A percentile compares a stretch with the other conserved stretches of the same genome.
Evolutionary conservation across 2,888 invertebrate species (phyloP).

Genomic region (Pachycephus smyrnensis): DNA sequence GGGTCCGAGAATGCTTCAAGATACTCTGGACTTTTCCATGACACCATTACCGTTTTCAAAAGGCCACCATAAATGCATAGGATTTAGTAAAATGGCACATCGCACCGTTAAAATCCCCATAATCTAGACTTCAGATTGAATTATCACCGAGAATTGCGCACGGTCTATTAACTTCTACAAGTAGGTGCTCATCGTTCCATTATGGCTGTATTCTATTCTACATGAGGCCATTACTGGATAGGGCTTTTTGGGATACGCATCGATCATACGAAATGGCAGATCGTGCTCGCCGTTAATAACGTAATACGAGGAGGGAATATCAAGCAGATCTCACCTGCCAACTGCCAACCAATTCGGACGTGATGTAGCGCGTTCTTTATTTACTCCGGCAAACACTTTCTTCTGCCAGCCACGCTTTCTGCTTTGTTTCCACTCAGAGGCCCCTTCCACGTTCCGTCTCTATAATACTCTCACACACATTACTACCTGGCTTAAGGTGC

Average conservation of each 20-base stretch:
- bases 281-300: background rate
- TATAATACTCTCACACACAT: background rate
- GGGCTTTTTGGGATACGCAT: background rate
- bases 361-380: background rate
- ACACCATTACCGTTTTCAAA: background rate
- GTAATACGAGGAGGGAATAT: background rate
- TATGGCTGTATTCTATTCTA: background rate
- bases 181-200: background rate
- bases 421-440: conserved; percentile 20
- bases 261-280: background rate
- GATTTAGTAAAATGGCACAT: background rate
- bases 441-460: background rate
- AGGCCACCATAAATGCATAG: background rate
- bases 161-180: background rate
- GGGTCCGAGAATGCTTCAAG: background rate
- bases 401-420: conserved; percentile 29
- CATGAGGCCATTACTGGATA: background rate
- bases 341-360: background rate
- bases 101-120: background rate
- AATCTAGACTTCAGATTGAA: background rate
- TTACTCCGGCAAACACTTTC: conserved; percentile 22
- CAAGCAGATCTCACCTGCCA: background rate
- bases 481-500: background rate
- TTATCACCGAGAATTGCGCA: background rate
- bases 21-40: background rate